Conservation (phyloP, 2,797 vertebrate species). For the Schizopygopsis malacanthus region DNA sequence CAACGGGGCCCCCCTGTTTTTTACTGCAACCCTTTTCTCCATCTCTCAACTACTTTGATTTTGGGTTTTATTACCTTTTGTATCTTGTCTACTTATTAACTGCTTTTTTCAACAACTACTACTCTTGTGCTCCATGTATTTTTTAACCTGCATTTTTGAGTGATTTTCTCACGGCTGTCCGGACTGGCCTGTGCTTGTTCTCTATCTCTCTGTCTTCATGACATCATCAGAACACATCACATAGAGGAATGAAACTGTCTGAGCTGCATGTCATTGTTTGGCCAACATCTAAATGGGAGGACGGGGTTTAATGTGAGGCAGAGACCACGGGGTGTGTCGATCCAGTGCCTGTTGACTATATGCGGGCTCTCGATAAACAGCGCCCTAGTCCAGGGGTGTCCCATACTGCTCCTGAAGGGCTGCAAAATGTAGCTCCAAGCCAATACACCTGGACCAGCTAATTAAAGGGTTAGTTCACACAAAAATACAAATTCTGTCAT, state of each 20-base stretch:
- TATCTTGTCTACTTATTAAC: slow-evolving; percentile 30
- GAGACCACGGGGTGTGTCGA: slow-evolving; percentile 47
- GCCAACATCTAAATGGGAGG: slow-evolving; percentile 45
- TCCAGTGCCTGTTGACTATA: slow-evolving; percentile 23
- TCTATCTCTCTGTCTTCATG: slow-evolving; percentile 54
- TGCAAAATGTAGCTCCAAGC: background rate
- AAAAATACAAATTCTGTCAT: background rate
- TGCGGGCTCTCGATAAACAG: slow-evolving; percentile 34
- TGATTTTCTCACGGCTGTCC: slow-evolving; percentile 42
- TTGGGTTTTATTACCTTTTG: slow-evolving; percentile 38
- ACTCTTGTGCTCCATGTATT: slow-evolving; percentile 53
- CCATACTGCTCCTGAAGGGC: background rate
- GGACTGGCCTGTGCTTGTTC: slow-evolving; percentile 46
- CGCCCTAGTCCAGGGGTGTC: background rate
- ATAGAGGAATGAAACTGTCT: slow-evolving; percentile 67
- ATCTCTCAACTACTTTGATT: slow-evolving; percentile 38
- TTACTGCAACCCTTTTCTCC: slow-evolving; percentile 36
- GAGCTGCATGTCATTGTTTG: slow-evolving; percentile 67
- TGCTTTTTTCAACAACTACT: slow-evolving; percentile 20
- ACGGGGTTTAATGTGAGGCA: slow-evolving; percentile 57
- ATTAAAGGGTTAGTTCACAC: background rate
- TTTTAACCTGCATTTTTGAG: slow-evolving; percentile 61
- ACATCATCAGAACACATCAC: slow-evolving; percentile 63
- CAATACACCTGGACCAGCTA: background rate
- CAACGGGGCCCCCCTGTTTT: slow-evolving; percentile 33